These are phyloP conservation scores for Heterodera filipjevi DNA, from an alignment of 2,888 invertebrate genomes.

Conservation along the genomic window DNA sequence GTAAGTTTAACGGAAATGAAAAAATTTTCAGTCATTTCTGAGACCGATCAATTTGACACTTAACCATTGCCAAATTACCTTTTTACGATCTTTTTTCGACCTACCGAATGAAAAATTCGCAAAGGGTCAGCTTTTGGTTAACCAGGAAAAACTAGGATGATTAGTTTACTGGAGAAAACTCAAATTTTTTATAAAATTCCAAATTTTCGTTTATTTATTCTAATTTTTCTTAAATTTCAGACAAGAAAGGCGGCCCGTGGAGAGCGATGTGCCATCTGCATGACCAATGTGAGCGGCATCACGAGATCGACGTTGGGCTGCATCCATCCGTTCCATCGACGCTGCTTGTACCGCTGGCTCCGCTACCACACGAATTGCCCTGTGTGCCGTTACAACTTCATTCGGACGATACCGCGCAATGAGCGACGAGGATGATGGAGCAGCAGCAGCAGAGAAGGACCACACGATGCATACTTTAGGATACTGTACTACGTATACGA, in stretches of 20 bases:
- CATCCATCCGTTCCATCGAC: neutral
- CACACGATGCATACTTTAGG: too few species aligned
- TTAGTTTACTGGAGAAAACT: neutral
- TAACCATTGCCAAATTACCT: conserved; percentile 12
- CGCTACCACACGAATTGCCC: neutral
- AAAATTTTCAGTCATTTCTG: neutral
- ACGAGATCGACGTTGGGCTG: neutral
- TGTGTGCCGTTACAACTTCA: neutral
- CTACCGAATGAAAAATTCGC: too few species aligned
- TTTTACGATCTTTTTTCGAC: too few species aligned
- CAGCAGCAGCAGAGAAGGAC: too few species aligned
- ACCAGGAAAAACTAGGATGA: neutral
- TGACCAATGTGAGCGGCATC: neutral
- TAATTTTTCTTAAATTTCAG: neutral
- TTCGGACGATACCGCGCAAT: neutral
- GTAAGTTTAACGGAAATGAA: neutral
- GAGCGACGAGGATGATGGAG: neutral
- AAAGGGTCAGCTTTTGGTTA: conserved; percentile 3
- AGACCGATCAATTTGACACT: conserved; percentile 2
- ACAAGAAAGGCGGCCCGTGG: neutral
- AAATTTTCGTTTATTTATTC: neutral
- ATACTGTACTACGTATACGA: too few species aligned
- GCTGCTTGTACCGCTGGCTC: neutral
- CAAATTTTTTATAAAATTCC: too few species aligned
- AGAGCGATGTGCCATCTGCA: neutral